phyloP scores from a whole-genome alignment of 2,888 invertebrate species.

The Drosophila aldrichi region DNA sequence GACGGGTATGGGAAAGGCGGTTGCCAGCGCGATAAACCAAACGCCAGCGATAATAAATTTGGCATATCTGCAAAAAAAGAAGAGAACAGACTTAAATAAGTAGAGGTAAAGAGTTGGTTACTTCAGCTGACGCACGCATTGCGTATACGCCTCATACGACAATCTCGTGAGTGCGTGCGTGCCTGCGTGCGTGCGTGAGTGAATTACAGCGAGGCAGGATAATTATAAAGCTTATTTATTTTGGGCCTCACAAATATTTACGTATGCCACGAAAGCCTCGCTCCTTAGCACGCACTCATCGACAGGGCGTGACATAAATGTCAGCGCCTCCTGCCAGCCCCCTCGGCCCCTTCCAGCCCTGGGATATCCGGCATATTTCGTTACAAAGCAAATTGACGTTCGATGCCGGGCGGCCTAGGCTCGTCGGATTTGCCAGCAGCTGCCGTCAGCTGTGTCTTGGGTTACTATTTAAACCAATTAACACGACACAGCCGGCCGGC shows the following conservation, averaged over 20 bases:
- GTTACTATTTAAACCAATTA: slow-evolving; percentile 80
- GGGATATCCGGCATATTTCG: slow-evolving; percentile 44
- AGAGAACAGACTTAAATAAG: not conserved
- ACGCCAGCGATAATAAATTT: slow-evolving; percentile 84
- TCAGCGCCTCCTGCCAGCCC: not conserved
- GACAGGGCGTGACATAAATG: slow-evolving; percentile 61
- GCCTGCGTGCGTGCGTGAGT: slow-evolving; percentile 32
- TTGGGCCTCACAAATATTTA: slow-evolving; percentile 69
- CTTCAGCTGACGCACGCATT: slow-evolving; percentile 34
- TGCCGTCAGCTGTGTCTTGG: slow-evolving; percentile 55
- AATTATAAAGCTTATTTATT: slow-evolving; percentile 75
- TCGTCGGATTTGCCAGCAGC: slow-evolving; percentile 58
- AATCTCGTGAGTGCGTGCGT: slow-evolving; percentile 23
- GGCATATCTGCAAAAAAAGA: slow-evolving; percentile 81
- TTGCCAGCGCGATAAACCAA: slow-evolving; percentile 88
- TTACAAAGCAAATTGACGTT: slow-evolving; percentile 79
- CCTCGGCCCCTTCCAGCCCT: not conserved
- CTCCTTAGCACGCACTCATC: slow-evolving; percentile 45
- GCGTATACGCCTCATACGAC: slow-evolving; percentile 40
- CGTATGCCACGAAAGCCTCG: slow-evolving; percentile 55
- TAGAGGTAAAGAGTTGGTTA: slow-evolving; percentile 14
- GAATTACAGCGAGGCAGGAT: slow-evolving; percentile 61
- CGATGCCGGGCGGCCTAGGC: slow-evolving; percentile 38
- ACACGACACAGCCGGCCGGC: slow-evolving; percentile 47
- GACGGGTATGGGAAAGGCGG: slow-evolving; percentile 92